Evolutionary conservation across 2,797 vertebrate species (phyloP), one percentile per base, ranked within the genome.

Genomic region (Adrianichthys oophorus): DNA sequence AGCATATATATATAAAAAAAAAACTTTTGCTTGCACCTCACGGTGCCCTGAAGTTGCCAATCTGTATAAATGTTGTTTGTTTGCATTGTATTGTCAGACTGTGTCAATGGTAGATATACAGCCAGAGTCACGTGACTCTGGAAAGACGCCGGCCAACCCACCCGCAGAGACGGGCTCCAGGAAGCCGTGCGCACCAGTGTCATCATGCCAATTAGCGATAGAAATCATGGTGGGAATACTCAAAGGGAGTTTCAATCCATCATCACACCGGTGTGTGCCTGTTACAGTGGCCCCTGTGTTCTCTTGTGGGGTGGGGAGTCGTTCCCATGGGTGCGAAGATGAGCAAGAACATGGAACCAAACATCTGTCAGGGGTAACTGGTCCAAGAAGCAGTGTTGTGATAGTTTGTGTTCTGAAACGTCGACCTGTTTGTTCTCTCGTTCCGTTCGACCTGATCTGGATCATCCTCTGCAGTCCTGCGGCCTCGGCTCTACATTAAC

Each of bases 261-360:
- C 87, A 94, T 95, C 95, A 96, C 95, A 96, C 97, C 97, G 95
- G 96, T 95, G 95, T 97, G 97, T 96, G 95, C 96, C 97, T 99
- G 95, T 96, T 94, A 89, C 26, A 67, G 81, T 76, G 83, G 80
- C 79, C 83, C 82, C 77, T 71, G 80, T 62, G 78, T 72, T 82
- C 76, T 78, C 79, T 29, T 41, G 68, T 46, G 64, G 53, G 63
- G 66, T 13, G 57, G 64, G 60, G 67, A 42, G 17, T 19, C 57
- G 60, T 61, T 74, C 74, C 62, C 52, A 37, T 21, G 70, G 76
- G 51, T 85, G 79, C 85, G 84, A 92, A 86, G 91, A 90, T 68
- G 82, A 51, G 43, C 0, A 43, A 74, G 70, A 75, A 75, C 59
- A 68, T 65, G 57, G 82, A 87, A 85, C 83, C 85, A 79, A 82